These are phyloP conservation scores for Forpus xanthops DNA, from an alignment of 2,797 vertebrate species.

Conservation along the genomic window DNA sequence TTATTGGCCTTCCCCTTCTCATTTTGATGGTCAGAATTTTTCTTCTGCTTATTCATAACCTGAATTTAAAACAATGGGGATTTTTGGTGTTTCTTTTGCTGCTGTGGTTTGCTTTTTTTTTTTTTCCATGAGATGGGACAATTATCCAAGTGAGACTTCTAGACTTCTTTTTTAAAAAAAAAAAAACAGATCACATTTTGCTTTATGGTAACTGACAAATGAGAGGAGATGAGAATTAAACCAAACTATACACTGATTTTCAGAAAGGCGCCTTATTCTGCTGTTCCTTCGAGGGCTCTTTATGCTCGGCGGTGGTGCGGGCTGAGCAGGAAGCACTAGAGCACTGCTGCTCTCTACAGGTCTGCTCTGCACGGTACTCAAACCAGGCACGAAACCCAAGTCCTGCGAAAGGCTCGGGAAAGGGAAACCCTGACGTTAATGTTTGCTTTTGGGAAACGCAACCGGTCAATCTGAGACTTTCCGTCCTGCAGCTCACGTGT, in stretches of 20 bases:
- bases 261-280: neutral
- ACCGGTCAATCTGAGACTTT: neutral
- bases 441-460: neutral
- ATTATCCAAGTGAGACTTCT: neutral
- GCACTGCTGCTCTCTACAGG: slow-evolving; percentile 59
- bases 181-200: neutral
- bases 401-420: rapidly evolving
- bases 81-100: neutral
- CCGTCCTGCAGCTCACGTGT: neutral
- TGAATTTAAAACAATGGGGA: neutral
- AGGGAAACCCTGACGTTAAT: neutral
- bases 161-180: neutral
- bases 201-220: neutral
- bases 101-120: neutral
- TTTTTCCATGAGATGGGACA: neutral
- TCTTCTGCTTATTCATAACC: neutral
- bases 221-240: neutral
- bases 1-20: no score
- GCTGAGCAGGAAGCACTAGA: neutral
- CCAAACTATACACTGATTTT: neutral
- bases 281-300: neutral
- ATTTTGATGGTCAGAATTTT: neutral
- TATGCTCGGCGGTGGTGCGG: rapidly evolving
- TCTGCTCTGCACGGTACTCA: neutral
- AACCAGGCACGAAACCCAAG: rapidly evolving